Base-by-base conservation (phyloP, 2,888 invertebrate genomes). In the Julus scandinavius region DNA sequence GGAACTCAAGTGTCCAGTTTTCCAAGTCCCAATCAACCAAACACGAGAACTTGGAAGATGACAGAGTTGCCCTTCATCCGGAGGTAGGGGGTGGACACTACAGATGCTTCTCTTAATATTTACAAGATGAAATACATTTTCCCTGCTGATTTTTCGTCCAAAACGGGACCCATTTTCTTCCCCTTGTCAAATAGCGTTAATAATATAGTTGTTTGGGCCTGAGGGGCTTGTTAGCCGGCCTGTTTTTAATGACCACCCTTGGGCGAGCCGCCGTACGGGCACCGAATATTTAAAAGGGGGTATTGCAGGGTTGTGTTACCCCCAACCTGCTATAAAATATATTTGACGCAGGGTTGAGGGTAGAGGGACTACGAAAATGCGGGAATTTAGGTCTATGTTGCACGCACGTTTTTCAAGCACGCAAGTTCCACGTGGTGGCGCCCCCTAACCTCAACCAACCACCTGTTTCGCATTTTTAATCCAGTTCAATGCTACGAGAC, bases 191-290 rank as follows among this genome's bases (percentile, higher is more conserved):
- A 54, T 87, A 87, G 63, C 87, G 87, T 87, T 87, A 87, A 87
- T 87, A 87, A 87, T 87, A 87, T 49, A 87, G 87, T 87, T 54
- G 87, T 63, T 54, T 58, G 87, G 87, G 58, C 87, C 87, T 15
- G 58, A 87, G 87, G 87, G 87, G 54, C 58, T 87, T 87, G 87
- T 87, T 87, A 87, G 58, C 63, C 87, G 50, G 87, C 87, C 87
- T 87, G 87, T 58, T 87, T 58, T 87, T 87, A 87, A 87, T 87
- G 87, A 63, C 50, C 41, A n/a, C 58, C 58, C 58, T 58, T n/a
- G 87, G 58, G 58, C 87, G n/a, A 58, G 58, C 87, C 87, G 41
- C 87, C 87, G 54, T 63, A 87, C 87, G 87, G 87, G 87, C 50
- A 87, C 87, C 87, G 54, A 87, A 85, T 49, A 85, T 85, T 50